Evolutionary conservation across 1,140 invertebrate genomes (phyloP).

Genomic region (Eriocheir sinensis): DNA sequence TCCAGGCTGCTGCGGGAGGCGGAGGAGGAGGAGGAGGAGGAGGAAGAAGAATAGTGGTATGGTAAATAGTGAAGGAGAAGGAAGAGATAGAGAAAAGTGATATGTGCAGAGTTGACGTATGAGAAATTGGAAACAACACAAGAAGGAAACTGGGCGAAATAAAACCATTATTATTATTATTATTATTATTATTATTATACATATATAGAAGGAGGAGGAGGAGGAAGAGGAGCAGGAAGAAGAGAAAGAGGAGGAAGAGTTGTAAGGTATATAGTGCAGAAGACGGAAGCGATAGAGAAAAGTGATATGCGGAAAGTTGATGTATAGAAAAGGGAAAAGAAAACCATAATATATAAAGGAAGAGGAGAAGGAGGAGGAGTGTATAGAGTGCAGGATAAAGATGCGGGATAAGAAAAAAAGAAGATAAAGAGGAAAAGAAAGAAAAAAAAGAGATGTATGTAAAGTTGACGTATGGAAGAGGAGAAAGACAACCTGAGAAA

Average conservation of each 20-base stretch:
- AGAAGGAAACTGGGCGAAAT: background rate
- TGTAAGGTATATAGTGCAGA: too few relatives aligned
- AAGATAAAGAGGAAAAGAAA: background rate
- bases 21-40: background rate
- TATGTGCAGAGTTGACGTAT: background rate
- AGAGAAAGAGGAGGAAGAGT: too few relatives aligned
- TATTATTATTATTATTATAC: too few relatives aligned
- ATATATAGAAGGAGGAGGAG: background rate
- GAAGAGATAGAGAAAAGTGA: background rate
- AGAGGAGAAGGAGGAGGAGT: background rate
- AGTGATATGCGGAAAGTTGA: background rate
- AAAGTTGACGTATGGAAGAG: background rate
- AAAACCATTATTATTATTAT: too few relatives aligned
- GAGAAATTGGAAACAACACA: background rate
- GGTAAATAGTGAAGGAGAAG: background rate
- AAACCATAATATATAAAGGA: background rate
- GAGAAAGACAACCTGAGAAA: background rate
- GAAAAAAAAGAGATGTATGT: background rate
- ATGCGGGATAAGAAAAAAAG: background rate
- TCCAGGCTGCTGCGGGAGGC: background rate
- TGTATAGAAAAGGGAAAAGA: background rate
- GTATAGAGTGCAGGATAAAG: background rate
- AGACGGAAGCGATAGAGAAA: background rate
- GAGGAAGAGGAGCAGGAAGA: background rate
- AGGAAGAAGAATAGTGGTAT: background rate